Evolutionary conservation across 2,888 invertebrate species (phyloP), one percentile per base, ranked within the genome.

Genomic region (Actias luna): DNA sequence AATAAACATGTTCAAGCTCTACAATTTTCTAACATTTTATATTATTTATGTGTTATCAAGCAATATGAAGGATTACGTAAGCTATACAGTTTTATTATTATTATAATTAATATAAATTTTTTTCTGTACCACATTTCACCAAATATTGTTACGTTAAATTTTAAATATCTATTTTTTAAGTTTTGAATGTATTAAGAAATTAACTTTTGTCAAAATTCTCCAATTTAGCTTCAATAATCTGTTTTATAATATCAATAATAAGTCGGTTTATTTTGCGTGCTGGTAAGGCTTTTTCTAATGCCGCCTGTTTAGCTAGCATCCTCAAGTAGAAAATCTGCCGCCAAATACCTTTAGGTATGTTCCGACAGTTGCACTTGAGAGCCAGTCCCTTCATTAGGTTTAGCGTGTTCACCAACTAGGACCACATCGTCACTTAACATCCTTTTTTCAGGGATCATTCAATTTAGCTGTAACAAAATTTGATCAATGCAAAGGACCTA

Each of bases 401-500:
- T n/a, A n/a, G n/a, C n/a, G n/a, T n/a, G n/a, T n/a, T n/a, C n/a
- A n/a, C n/a, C n/a, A n/a, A n/a, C n/a, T n/a, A n/a, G n/a, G n/a
- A n/a, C n/a, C n/a, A n/a, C n/a, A n/a, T n/a, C n/a, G n/a, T n/a
- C n/a, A n/a, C n/a, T n/a, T n/a, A 39, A 22, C 36, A 29, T 10
- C 29, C 2, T 12, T 18, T 27, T 68, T 73, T n/a, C 65, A 73
- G 73, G 73, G 71, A 0, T 29, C 58, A 1, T 71, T 75, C 29
- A 69, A 72, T 60, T 36, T 75, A 33, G 50, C 64, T 0, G 52
- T 75, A 31, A 65, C 60, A 4, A 59, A 35, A 42, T 68, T 71
- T 5, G 62, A 66, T 3, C 1, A 59, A 12, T 75, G 73, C 50
- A 68, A 61, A 59, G 75, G 73, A 18, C 75, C 73, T 1, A 72